A percentile compares a stretch with the other conserved stretches of the same genome.
Evolutionary conservation across 2,888 invertebrate genomes (phyloP).

Genomic region (Polymixis flavicincta): DNA sequence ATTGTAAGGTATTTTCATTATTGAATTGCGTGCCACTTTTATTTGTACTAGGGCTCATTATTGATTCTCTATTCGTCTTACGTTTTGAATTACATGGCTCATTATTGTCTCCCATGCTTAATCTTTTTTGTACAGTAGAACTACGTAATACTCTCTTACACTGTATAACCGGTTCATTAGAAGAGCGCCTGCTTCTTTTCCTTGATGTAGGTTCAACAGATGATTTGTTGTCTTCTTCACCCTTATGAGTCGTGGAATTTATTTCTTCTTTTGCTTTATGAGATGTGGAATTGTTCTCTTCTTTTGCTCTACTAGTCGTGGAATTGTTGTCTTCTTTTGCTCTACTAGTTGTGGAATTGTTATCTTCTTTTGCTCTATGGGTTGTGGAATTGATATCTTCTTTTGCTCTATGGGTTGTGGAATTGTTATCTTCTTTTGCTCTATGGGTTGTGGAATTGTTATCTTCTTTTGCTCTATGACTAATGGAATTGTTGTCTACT

Average conservation of each 20-base stretch:
- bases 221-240: constrained; percentile 8
- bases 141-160: constrained; percentile 74
- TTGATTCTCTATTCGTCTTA: constrained; percentile 17
- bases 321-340: constrained; percentile 11
- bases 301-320: not conserved
- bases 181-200: constrained; percentile 68
- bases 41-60: not conserved
- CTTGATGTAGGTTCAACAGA: constrained; percentile 34
- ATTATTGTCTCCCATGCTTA: constrained; percentile 40
- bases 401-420: not conserved
- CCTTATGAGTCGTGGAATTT: not conserved
- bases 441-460: not conserved
- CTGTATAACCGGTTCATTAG: constrained; percentile 58
- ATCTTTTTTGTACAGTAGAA: constrained; percentile 49
- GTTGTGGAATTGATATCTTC: not conserved
- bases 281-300: not conserved
- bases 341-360: not conserved
- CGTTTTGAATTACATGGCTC: constrained; percentile 7
- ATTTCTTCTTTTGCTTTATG: constrained; percentile 11
- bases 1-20: constrained; percentile 2
- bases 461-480: constrained; percentile 6
- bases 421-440: constrained; percentile 9
- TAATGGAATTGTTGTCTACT: constrained; percentile 1
- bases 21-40: constrained; percentile 1
- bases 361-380: constrained; percentile 11